Base-by-base conservation (phyloP, 2,797 vertebrate genomes). In the Bradypodion ventrale region DNA sequence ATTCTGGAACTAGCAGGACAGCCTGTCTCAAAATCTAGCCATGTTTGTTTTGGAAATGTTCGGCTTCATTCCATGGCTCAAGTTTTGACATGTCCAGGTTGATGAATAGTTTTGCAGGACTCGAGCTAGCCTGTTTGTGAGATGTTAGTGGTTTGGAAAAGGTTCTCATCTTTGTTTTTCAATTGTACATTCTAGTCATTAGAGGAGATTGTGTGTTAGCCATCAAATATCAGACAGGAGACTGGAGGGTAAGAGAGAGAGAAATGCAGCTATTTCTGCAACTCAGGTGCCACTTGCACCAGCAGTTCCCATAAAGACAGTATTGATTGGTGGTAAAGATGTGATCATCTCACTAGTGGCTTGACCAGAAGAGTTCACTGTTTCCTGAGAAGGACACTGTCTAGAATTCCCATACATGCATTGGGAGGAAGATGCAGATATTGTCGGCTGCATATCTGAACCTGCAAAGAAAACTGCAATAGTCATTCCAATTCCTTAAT, bases 271-370 rank as follows among this genome's bases (percentile, higher is more conserved):
- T 1, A 76, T 6, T 82, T 29, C 85, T 25, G n/a, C 29, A 52
- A 16, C 78, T 97, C 94, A 99, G 32, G 97, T 97, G 65, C 97
- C 96, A 88, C 97, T 98, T 74, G 97, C 96, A 46, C 96, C 88
- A 49, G 96, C 88, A 49, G 97, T 88, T 85, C 98, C 98, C 98
- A 99, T 98, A 91, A 99, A 99, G 88, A 99, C 98, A 0, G 98
- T 99, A 89, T 99, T 99, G 95, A 99, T 99, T 87, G 98, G 98
- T 59, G 98, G 98, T 88, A 99, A 96, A 42, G 98, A 97, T 1
- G 98, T 97, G 70, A 97, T 96, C 92, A 98, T 95, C 88, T 98
- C 97, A 91, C 96, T 96, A 3, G 92, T 93, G 2, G 94, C 89
- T 0, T 94, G 92, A 2, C 95, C 96, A 82, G 97, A 95, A 69